These are phyloP conservation scores for Entomobrya proxima DNA, from an alignment of 2,888 invertebrate genomes.

Conservation along the genomic window DNA sequence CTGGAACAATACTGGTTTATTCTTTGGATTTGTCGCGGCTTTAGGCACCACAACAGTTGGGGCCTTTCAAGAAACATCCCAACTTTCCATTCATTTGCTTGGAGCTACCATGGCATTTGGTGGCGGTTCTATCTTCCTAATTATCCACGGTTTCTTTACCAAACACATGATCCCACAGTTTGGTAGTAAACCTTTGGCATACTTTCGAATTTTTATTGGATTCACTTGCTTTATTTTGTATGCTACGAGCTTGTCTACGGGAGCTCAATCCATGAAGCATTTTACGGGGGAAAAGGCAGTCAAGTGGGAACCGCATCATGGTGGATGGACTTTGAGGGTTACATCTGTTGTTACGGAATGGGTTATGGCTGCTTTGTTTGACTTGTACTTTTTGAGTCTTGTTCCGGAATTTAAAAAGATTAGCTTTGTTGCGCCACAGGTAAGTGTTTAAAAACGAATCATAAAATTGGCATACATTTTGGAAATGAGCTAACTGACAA, in stretches of 20 bases:
- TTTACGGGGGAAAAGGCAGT: slow-evolving; percentile 78
- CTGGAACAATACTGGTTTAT: slow-evolving; percentile 81
- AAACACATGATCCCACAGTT: slow-evolving; percentile 69
- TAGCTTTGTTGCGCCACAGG: slow-evolving; percentile 80
- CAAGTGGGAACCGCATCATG: slow-evolving; percentile 80
- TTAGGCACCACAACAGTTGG: slow-evolving; percentile 85
- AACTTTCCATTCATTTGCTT: slow-evolving; percentile 83
- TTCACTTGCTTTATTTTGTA: slow-evolving; percentile 70
- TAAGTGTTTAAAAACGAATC: too few relatives aligned
- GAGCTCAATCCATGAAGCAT: slow-evolving; percentile 61
- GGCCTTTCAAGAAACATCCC: slow-evolving; percentile 86
- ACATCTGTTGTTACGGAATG: slow-evolving; percentile 83
- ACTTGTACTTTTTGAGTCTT: slow-evolving; percentile 82
- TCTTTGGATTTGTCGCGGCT: slow-evolving; percentile 82
- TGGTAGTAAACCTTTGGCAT: slow-evolving; percentile 64
- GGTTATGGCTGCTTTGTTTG: slow-evolving; percentile 82
- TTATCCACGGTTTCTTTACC: slow-evolving; percentile 81
- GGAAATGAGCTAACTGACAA: too few relatives aligned
- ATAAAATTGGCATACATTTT: too few relatives aligned
- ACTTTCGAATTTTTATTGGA: slow-evolving; percentile 74
- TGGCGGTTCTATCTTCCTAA: slow-evolving; percentile 87
- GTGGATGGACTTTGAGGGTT: slow-evolving; percentile 83
- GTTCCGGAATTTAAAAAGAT: slow-evolving; percentile 83
- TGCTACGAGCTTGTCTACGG: slow-evolving; percentile 61
- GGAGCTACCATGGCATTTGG: slow-evolving; percentile 87